Evolutionary conservation across 2,888 invertebrate species (phyloP).

Genomic region (Teleogryllus oceanicus): DNA sequence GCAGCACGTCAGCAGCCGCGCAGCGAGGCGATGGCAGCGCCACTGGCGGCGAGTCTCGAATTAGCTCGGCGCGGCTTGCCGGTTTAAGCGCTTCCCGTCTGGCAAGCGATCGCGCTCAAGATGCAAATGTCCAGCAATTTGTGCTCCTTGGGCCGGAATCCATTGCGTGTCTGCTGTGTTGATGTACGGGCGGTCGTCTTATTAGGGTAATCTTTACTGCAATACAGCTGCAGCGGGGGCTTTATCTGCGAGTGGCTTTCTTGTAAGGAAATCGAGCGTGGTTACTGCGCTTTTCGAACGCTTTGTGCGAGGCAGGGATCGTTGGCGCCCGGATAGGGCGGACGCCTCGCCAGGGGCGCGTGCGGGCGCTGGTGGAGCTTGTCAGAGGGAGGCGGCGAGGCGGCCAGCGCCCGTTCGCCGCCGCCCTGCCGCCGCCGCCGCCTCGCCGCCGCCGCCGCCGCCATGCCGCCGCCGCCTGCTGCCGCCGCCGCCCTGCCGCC

Average conservation of each 20-base stretch:
- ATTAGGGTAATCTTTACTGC: conserved; percentile 10
- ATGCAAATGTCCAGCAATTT: background rate
- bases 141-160: background rate
- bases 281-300: conserved; percentile 1
- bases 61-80: too few species aligned
- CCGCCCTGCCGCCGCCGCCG: too few species aligned
- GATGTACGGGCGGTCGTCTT: background rate
- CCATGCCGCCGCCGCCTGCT: too few species aligned
- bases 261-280: conserved; percentile 8
- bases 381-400: background rate
- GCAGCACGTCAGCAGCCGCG: too few species aligned
- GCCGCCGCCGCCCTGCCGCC: too few species aligned
- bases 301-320: background rate
- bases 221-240: background rate
- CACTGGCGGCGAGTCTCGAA: too few species aligned
- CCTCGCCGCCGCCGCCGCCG: too few species aligned
- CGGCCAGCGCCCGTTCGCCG: background rate
- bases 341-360: background rate
- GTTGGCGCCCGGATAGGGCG: background rate
- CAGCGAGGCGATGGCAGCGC: too few species aligned
- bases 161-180: background rate
- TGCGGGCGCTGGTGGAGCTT: background rate
- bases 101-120: conserved; percentile 18
- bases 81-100: background rate
- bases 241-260: conserved; percentile 1